phyloP scores from a whole-genome alignment of 2,888 invertebrate genomes.

The Ecdyonurus torrentis region DNA sequence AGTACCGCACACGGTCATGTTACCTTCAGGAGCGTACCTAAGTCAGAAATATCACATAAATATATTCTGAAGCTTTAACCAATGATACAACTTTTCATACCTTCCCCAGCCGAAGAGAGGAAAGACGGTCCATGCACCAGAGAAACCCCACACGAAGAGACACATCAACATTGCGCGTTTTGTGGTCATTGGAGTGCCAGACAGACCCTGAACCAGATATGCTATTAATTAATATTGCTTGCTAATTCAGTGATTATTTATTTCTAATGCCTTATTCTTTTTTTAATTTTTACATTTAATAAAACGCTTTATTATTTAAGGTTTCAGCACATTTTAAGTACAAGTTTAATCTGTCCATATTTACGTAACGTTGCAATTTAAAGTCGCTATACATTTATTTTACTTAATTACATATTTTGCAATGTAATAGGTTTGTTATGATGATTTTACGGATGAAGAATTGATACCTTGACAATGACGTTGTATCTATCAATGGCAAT shows the following conservation, averaged over 20 bases:
- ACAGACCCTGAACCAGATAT: slow-evolving; percentile 38
- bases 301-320: not conserved
- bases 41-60: slow-evolving; percentile 9
- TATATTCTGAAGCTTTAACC: not conserved
- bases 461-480: slow-evolving; percentile 62
- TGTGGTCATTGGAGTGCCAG: slow-evolving; percentile 68
- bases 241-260: no score
- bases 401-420: no score
- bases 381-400: no score
- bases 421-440: no score
- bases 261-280: no score
- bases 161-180: slow-evolving; percentile 64
- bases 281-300: no score
- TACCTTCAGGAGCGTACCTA: slow-evolving; percentile 85
- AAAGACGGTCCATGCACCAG: slow-evolving; percentile 60
- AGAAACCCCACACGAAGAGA: slow-evolving; percentile 59
- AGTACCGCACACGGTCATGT: slow-evolving; percentile 85
- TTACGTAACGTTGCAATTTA: no score
- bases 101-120: slow-evolving; percentile 80
- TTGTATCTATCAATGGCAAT: slow-evolving; percentile 87
- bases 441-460: no score
- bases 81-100: slow-evolving; percentile 10
- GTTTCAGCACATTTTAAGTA: not conserved
- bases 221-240: no score
- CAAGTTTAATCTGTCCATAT: not conserved